Base-by-base conservation (phyloP, 2,888 invertebrate genomes). In the Phyllotreta striolata region DNA sequence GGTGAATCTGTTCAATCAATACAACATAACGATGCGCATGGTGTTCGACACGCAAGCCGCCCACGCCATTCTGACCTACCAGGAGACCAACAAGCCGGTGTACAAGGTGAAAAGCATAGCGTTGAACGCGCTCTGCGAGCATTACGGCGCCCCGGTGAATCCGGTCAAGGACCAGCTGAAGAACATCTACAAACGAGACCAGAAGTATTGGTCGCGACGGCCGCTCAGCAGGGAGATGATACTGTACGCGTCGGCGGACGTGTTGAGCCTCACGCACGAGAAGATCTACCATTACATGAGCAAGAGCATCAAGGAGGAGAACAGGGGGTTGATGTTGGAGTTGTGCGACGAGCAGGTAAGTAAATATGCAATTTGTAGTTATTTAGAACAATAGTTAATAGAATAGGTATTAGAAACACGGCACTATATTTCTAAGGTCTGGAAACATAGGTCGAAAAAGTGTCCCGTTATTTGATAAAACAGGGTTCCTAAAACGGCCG, bases 61-160 rank as follows among this genome's bases (percentile, higher is more conserved):
- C 44, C 95, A 97, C 81, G 93, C 96, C 58, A 91, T 97, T 8
- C 83, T 97, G 54, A 94, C 96, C 77, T 91, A 90, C 77, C 96
- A 96, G 83, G 92, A 94, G 75, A 92, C 91, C 65, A 90, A 91
- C 66, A 91, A 93, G 74, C 95, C 96, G 39, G 93, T 96, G 55
- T 94, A 96, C 79, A 97, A 97, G 84, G 94, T 95, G 57, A 96
- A 96, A 83, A 94, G 94, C 79, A 89, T 96, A 52, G 94, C 95
- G 73, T 84, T 97, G 63, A 95, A 95, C 84, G 92, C 95, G 58
- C 84, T 98, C 59, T 96, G 96, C 81, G 92, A 95, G 81, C 85
- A 90, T 68, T 95, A 96, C 80, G 91, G 91, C 77, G 93, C 93
- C 52, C 91, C 93, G 0, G 86, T 89, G 76, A 96, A 96, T 83